phyloP scores from a whole-genome alignment of 2,888 invertebrate species.

The Chrysolina haemoptera region DNA sequence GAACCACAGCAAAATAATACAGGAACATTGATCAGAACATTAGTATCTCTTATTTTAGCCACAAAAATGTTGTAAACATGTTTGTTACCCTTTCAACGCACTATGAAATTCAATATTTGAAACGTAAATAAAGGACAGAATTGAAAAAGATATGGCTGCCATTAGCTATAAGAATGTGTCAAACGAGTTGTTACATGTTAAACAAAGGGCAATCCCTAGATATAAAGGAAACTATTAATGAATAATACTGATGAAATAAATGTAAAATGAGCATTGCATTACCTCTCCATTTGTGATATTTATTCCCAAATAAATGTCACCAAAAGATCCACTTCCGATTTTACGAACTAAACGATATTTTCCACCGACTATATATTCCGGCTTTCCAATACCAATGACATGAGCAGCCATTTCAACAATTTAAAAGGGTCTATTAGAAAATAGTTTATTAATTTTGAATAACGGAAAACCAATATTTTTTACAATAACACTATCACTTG shows the following conservation, averaged over 20 bases:
- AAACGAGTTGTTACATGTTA: conserved; percentile 50
- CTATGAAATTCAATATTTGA: conserved; percentile 30
- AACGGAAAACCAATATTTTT: conserved; percentile 66
- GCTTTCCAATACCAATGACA: conserved; percentile 66
- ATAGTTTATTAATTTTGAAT: conserved; percentile 68
- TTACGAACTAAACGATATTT: conserved; percentile 96
- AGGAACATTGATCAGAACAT: conserved; percentile 42
- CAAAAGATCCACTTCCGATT: conserved; percentile 99
- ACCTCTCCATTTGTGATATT: conserved; percentile 93
- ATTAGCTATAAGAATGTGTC: conserved; percentile 56
- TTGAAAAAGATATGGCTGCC: conserved; percentile 59
- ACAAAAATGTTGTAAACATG: conserved; percentile 43
- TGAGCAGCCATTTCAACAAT: conserved; percentile 68
- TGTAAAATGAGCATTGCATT: conserved; percentile 62
- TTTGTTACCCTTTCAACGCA: conserved; percentile 18
- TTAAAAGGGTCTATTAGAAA: conserved; percentile 64
- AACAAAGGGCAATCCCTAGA: conserved; percentile 47
- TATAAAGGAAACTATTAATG: background rate
- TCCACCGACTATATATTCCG: conserved; percentile 89
- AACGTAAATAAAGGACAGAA: conserved; percentile 52
- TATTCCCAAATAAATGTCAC: conserved; percentile 98
- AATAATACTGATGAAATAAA: background rate
- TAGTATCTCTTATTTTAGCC: conserved; percentile 49
- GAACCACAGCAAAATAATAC: conserved; percentile 58
- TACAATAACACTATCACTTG: conserved; percentile 70